phyloP scores from a whole-genome alignment of 2,797 vertebrate genomes.

The Pelodytes ibericus region DNA sequence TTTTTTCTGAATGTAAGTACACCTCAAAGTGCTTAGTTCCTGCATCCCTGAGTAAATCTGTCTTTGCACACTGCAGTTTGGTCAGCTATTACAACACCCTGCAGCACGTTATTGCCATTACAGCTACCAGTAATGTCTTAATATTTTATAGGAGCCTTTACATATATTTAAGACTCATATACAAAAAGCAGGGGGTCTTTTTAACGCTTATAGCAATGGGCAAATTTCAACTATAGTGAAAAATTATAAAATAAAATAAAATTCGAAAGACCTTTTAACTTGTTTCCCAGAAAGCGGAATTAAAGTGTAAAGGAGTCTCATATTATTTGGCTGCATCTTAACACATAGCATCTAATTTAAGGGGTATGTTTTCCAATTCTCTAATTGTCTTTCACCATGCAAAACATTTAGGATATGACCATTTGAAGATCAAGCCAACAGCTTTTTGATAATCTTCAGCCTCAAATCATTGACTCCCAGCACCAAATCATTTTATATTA shows the following conservation, averaged over 20 bases:
- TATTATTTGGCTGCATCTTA: neutral
- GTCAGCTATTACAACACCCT: neutral
- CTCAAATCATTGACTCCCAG: no score
- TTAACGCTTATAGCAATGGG: no score
- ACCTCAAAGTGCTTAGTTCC: constrained; percentile 31
- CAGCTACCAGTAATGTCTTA: constrained; percentile 1
- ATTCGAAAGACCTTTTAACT: no score
- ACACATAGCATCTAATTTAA: neutral
- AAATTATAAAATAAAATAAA: no score
- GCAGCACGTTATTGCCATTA: constrained; percentile 35
- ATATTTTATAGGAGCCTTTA: neutral
- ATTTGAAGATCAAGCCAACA: neutral
- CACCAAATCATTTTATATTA: no score
- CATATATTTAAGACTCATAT: neutral
- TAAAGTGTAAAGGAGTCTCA: neutral
- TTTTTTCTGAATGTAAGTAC: neutral
- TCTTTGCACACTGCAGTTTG: constrained; percentile 12
- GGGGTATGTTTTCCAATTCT: neutral
- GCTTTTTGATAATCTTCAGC: neutral
- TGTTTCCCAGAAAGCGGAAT: neutral
- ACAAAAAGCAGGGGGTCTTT: no score
- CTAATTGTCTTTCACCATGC: neutral
- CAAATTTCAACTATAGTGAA: no score
- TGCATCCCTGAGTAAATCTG: constrained; percentile 49
- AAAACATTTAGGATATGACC: neutral